Evolutionary conservation across 2,888 invertebrate species (phyloP).

Genomic region (Erpobdella octoculata): DNA sequence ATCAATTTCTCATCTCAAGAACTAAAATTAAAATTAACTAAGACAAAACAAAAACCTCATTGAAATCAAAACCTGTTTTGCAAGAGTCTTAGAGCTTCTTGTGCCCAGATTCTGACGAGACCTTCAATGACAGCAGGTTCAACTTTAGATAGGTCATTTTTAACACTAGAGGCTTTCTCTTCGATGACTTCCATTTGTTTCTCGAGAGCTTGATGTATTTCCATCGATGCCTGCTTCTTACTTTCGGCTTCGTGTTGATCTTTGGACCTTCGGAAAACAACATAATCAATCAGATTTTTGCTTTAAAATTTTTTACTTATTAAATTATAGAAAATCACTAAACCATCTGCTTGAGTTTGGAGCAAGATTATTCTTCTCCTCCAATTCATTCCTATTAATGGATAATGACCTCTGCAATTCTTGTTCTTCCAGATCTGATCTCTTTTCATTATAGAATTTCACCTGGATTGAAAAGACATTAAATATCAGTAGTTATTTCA

Average conservation of each 20-base stretch:
- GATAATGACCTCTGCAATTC: conserved; percentile 98
- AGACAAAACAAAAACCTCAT: too few relatives aligned
- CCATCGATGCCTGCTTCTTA: conserved; percentile 94
- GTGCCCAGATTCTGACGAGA: too few relatives aligned
- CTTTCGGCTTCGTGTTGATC: conserved; percentile 98
- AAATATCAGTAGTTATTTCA: background rate
- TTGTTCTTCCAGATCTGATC: conserved; percentile 94
- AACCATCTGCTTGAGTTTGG: conserved; percentile 99
- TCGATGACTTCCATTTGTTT: conserved; percentile 82
- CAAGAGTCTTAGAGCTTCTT: too few relatives aligned
- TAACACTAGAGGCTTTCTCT: conserved; percentile 84
- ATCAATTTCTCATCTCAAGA: too few relatives aligned
- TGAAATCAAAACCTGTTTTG: too few relatives aligned
- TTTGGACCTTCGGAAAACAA: too few relatives aligned
- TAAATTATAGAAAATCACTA: too few relatives aligned
- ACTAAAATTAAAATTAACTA: too few relatives aligned
- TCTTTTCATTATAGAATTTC: conserved; percentile 90
- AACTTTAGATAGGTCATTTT: conserved; percentile 90
- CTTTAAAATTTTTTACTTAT: too few relatives aligned
- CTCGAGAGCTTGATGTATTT: conserved; percentile 75
- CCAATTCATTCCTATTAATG: conserved; percentile 72
- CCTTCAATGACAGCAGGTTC: conserved; percentile 98
- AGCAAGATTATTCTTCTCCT: conserved; percentile 96
- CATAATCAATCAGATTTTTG: too few relatives aligned
- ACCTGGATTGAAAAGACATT: conserved; percentile 52